Evolutionary conservation across 2,113 vertebrate species (phyloP), one percentile per base, ranked within the genome.

Genomic region (Strigops habroptila): DNA sequence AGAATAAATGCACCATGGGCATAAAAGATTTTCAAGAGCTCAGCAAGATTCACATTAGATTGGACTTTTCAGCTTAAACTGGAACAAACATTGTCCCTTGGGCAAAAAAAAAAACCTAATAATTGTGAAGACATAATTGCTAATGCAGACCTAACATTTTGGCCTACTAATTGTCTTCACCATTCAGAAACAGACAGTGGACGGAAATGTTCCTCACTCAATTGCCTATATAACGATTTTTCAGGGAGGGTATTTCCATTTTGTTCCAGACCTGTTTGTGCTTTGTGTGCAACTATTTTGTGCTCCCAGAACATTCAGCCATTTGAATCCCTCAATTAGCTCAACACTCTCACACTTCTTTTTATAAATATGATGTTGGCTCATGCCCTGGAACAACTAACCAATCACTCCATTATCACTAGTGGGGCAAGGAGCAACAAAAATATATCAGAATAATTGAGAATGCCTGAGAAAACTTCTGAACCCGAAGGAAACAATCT

Each of bases 321-420:
- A 89, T 74, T 91, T 80, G 59, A 90, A 93, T 94, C 44, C 76
- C 21, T 77, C 93, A 89, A 85, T 95, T 94, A 93, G 51, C 46
- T 94, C 90, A 79, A 93, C 76, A 77, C 27, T 78, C 60, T 82
- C 27, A 93, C 71, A 76, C 79, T 88, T 86, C 48, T 80, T 93
- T 94, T 91, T 96, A 73, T 90, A 92, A 90, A 87, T 77, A 88
- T 1, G 17, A 44, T 51, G 49, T 63, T 94, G 83, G 86, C 77
- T 95, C 39, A 71, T 2, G 2, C n/a, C 51, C 62, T 90, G 92
- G 88, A 92, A 84, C 68, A 92, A 60, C 44, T 75, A 88, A 80
- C 35, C 28, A 2, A 89, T 90, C 88, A 87, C 67, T 95, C 68
- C 74, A 94, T 96, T 96, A 91, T 93, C 92, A 82, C 94, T 46